Conservation (phyloP, 2,797 vertebrate species). For the Silurus lanzhouensis region DNA sequence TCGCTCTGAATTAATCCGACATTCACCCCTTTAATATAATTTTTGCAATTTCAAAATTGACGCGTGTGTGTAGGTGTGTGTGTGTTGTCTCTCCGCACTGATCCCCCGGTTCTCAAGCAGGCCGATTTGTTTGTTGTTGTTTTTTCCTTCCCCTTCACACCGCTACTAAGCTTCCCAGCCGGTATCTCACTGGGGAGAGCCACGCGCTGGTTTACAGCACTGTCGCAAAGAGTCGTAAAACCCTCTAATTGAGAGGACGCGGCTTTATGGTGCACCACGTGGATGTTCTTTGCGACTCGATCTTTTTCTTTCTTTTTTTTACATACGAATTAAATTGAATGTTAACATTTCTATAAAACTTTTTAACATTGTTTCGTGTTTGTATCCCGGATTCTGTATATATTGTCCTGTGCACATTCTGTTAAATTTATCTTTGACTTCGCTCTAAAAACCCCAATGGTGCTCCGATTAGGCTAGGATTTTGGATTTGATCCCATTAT, state of each 20-base stretch:
- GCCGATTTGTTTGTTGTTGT: constrained; percentile 63
- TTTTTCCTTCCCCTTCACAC: background rate
- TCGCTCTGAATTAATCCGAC: constrained; percentile 63
- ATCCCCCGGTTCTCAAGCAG: constrained; percentile 38
- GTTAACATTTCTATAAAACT: background rate
- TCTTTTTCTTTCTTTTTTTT: too few species aligned
- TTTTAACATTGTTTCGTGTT: background rate
- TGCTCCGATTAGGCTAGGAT: background rate
- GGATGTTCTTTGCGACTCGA: constrained; percentile 54
- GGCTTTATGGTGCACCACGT: constrained; percentile 63
- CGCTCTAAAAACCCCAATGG: background rate
- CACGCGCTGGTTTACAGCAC: constrained; percentile 64
- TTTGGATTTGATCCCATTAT: background rate
- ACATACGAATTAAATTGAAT: background rate
- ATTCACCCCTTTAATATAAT: constrained; percentile 60
- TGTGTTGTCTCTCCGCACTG: background rate
- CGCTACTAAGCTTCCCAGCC: constrained; percentile 64
- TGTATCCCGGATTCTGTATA: background rate
- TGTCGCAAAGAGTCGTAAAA: constrained; percentile 79
- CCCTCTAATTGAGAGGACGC: constrained; percentile 42
- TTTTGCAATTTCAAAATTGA: constrained; percentile 32
- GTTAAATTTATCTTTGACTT: background rate
- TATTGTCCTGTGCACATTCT: background rate
- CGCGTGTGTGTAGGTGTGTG: constrained; percentile 46
- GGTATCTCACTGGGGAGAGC: constrained; percentile 74